Conservation (phyloP, 2,888 invertebrate genomes). For the Meganola albula region DNA sequence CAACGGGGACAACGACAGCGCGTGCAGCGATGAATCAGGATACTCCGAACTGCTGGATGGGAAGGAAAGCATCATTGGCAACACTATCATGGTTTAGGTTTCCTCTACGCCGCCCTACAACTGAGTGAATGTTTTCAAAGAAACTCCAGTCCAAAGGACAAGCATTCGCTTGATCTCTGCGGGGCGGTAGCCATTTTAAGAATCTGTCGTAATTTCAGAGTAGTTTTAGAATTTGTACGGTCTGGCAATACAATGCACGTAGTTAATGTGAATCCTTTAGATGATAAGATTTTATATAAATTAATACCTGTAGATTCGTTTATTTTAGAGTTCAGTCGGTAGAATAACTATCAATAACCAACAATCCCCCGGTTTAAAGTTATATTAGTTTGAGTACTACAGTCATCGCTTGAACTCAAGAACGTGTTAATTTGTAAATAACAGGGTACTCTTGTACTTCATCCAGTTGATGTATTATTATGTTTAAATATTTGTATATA, state of each 20-base stretch:
- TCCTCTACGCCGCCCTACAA: constrained; percentile 10
- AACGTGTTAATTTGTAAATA: constrained; percentile 37
- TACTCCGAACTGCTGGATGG: constrained; percentile 87
- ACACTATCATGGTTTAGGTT: constrained; percentile 67
- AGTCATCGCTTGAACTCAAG: constrained; percentile 14
- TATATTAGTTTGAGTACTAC: constrained; percentile 6
- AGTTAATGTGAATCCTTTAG: constrained; percentile 28
- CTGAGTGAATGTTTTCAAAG: constrained; percentile 21
- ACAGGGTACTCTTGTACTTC: constrained; percentile 48
- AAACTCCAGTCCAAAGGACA: constrained; percentile 21
- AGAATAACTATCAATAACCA: too few relatives aligned
- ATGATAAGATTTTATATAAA: too few relatives aligned
- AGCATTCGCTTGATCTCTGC: constrained; percentile 15
- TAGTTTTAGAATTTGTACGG: constrained; percentile 23
- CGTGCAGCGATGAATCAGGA: constrained; percentile 93
- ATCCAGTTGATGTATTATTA: constrained; percentile 51
- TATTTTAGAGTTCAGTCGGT: too few relatives aligned
- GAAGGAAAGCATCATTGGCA: constrained; percentile 69
- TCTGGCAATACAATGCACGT: constrained; percentile 34
- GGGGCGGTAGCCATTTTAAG: constrained; percentile 20
- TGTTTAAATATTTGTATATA: constrained; percentile 60
- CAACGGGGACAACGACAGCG: constrained; percentile 84
- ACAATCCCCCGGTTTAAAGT: too few relatives aligned
- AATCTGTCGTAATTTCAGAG: constrained; percentile 13
- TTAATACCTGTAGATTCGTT: too few relatives aligned